Conservation (phyloP, 53 echinoderm and acorn worm genomes). For the Hippasteria phrygiana region DNA sequence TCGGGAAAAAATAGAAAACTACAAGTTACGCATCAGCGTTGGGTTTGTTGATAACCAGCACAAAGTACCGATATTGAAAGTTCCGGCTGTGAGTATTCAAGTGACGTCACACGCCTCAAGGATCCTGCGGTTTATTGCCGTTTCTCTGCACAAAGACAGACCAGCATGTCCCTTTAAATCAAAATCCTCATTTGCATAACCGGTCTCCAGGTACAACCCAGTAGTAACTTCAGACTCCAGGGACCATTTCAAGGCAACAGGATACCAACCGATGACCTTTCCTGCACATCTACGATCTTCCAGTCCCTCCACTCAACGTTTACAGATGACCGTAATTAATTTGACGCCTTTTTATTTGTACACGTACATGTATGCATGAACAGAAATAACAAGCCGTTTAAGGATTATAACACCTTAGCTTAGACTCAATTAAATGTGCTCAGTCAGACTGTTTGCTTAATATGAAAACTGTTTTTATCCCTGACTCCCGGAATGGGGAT, state of each 20-base stretch:
- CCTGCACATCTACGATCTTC: not conserved
- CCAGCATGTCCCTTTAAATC: not conserved
- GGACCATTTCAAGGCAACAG: slow-evolving; percentile 2
- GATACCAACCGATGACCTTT: not conserved
- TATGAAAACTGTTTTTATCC: no score
- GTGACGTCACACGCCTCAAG: not conserved
- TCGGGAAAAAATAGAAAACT: no score
- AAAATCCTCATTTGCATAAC: not conserved
- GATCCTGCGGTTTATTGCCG: not conserved
- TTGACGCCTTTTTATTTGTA: slow-evolving; percentile 2
- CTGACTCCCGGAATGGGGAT: no score
- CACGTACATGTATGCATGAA: no score
- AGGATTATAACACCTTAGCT: no score
- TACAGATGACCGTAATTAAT: not conserved
- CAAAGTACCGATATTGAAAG: no score
- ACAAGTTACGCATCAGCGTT: no score
- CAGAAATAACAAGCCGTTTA: no score
- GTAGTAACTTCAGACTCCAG: not conserved
- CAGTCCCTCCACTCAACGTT: not conserved
- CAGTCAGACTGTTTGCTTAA: no score
- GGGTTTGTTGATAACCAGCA: no score
- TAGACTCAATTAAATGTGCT: no score
- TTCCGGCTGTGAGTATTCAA: no score
- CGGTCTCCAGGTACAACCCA: not conserved
- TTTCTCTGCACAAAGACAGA: not conserved